Percentiles rank a stretch among this genome's conserved stretches.
These are phyloP conservation scores for Philaenus spumarius DNA, from an alignment of 1,140 invertebrate genomes.

Conservation along the genomic window DNA sequence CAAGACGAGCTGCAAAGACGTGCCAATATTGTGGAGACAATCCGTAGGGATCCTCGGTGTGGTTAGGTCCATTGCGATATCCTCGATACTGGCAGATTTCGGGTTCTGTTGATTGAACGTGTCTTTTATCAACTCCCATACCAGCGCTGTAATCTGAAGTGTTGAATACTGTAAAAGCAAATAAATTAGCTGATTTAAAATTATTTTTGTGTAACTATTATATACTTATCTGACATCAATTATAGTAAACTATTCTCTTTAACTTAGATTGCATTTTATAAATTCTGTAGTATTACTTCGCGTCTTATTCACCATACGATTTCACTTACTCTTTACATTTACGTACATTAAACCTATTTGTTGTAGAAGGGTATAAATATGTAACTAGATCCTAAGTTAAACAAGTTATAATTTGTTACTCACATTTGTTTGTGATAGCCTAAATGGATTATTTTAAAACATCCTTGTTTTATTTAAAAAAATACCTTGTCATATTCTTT, in stretches of 20 bases:
- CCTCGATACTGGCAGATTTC: conserved; percentile 78
- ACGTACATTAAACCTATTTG: no score
- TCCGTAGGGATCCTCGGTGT: conserved; percentile 57
- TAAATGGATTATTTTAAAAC: no score
- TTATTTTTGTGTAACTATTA: no score
- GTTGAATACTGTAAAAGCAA: conserved; percentile 58
- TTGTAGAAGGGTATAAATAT: no score
- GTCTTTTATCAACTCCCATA: conserved; percentile 52
- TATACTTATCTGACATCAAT: no score
- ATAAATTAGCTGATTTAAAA: neutral
- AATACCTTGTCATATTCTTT: no score
- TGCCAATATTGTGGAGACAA: conserved; percentile 89
- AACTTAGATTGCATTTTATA: no score
- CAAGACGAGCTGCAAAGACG: conserved; percentile 84
- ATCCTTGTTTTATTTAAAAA: no score
- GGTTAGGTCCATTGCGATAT: conserved; percentile 71
- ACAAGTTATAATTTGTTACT: no score
- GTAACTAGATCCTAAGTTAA: no score
- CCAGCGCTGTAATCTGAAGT: conserved; percentile 68
- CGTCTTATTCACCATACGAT: neutral
- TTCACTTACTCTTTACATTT: neutral
- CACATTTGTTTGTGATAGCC: no score
- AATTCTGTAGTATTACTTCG: neutral
- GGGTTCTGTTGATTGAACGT: conserved; percentile 48
- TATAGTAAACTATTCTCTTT: no score